A percentile compares a stretch with the other conserved stretches of the same genome.
Evolutionary conservation across 2,888 invertebrate species (phyloP).

Genomic region (Zaprionus lineosus): DNA sequence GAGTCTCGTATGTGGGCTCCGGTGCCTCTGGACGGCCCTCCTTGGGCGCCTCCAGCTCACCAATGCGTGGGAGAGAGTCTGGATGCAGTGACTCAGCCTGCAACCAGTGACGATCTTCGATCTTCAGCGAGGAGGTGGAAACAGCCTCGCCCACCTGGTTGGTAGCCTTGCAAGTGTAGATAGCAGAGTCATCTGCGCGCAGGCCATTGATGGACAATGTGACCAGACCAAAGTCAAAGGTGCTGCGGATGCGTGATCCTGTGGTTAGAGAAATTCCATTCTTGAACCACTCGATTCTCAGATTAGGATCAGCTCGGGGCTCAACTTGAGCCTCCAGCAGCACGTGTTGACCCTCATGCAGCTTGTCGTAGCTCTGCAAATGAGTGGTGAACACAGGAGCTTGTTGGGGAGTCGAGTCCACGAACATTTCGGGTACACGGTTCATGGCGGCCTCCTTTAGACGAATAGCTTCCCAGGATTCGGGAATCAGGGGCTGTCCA

Average conservation of each 20-base stretch:
- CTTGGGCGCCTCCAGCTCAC: conserved; percentile 91
- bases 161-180: conserved; percentile 97
- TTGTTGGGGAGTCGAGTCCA: conserved; percentile 92
- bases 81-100: conserved; percentile 94
- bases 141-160: conserved; percentile 97
- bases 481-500: conserved; percentile 93
- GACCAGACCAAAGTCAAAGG: conserved; percentile 98
- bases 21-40: conserved; percentile 87
- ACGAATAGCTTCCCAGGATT: conserved; percentile 95
- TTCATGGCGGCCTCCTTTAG: conserved; percentile 96
- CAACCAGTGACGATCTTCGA: conserved; percentile 94
- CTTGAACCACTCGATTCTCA: conserved; percentile 95
- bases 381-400: conserved; percentile 98
- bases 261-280: conserved; percentile 93
- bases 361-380: conserved; percentile 91
- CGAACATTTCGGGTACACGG: conserved; percentile 93
- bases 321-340: conserved; percentile 95
- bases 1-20: conserved; percentile 91
- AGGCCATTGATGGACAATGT: conserved; percentile 94
- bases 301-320: conserved; percentile 93
- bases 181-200: conserved; percentile 95
- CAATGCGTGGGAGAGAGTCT: conserved; percentile 93
- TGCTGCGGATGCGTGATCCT: conserved; percentile 94
- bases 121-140: conserved; percentile 94
- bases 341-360: conserved; percentile 93